Evolutionary conservation across 1,140 invertebrate genomes (phyloP), one percentile per base, ranked within the genome.

Genomic region (Caenorhabditis latens): DNA sequence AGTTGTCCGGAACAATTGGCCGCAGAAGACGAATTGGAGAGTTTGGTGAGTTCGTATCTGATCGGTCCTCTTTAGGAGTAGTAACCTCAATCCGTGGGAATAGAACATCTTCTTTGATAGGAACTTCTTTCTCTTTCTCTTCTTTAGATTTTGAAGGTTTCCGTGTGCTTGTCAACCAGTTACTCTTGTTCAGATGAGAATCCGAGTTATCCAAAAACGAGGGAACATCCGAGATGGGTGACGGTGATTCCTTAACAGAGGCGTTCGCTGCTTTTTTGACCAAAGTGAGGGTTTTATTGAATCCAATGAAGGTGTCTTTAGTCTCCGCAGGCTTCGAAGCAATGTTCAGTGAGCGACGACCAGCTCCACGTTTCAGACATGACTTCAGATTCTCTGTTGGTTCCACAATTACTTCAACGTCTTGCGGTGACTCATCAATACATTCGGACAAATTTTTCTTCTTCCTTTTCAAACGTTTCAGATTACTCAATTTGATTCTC

Each of bases 331-430:
- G 46, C n/a, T 79, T 6, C 0, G 71, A 79, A 6, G 11, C 40
- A 50, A 79, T 53, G 4, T n/a, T 8, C 7, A 79, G 32, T 43
- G 46, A 21, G n/a, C 71, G 71, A 3, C 46, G 71, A 53, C 46
- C 43, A 19, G 3, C 32, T 42, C 21, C 46, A n/a, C 46, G 43
- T 16, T 50, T 50, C 19, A 79, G 13, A 32, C 71, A 50, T 13
- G 71, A 53, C 24, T 79, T 79, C 46, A 79, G n/a, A 24, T 79
- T 79, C 0, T n/a, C 4, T 8, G n/a, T 19, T 50, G 71, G 71
- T 24, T 50, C 40, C n/a, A 79, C 71, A 4, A 79, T 46, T 14
- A 79, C 53, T 50, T 79, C 71, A 8, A 79, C 6, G 6, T 24
- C 9, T 50, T 50, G 43, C 46, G 43, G 40, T 13, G 8, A 3